Evolutionary conservation across 37 sponge, comb jelly and placozoan species (phyloP).

Genomic region (Axinella damicornis): DNA sequence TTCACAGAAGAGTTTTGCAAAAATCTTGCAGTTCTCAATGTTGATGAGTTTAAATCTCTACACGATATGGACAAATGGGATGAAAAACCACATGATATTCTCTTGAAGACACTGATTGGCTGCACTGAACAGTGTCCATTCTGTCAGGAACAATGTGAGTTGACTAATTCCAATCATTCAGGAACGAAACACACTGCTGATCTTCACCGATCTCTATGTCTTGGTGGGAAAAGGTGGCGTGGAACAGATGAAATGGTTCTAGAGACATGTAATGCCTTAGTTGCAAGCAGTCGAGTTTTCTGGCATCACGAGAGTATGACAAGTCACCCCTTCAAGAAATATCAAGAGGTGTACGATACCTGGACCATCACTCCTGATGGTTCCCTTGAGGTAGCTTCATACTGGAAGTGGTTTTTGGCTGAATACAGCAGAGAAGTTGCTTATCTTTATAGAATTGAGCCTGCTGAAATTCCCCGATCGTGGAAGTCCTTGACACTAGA

Average conservation of each 20-base stretch:
- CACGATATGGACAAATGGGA: not conserved
- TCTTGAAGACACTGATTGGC: not conserved
- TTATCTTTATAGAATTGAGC: not conserved
- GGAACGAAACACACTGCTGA: not conserved
- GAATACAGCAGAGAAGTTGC: not conserved
- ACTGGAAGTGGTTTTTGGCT: constrained; percentile 20
- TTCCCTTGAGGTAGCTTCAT: not conserved
- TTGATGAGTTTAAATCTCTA: not conserved
- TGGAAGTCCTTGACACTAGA: not conserved
- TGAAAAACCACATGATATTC: constrained; percentile 6
- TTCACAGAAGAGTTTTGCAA: constrained; percentile 12
- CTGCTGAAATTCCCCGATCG: not conserved
- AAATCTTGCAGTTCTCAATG: not conserved
- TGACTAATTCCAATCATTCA: constrained; percentile 14
- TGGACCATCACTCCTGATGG: constrained; percentile 12
- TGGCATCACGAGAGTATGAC: not conserved
- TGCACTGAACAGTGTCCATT: constrained; percentile 21
- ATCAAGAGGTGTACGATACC: not conserved
- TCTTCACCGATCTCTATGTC: constrained; percentile 23
- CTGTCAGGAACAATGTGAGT: constrained; percentile 18
- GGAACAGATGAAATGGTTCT: not conserved
- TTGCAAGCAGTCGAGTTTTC: not conserved
- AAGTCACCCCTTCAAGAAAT: not conserved
- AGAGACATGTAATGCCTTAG: constrained; percentile 1
- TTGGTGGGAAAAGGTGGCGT: not conserved